These are phyloP conservation scores for Blastomussa wellsi DNA, from an alignment of 92 coral and sea anemone genomes.

Conservation along the genomic window DNA sequence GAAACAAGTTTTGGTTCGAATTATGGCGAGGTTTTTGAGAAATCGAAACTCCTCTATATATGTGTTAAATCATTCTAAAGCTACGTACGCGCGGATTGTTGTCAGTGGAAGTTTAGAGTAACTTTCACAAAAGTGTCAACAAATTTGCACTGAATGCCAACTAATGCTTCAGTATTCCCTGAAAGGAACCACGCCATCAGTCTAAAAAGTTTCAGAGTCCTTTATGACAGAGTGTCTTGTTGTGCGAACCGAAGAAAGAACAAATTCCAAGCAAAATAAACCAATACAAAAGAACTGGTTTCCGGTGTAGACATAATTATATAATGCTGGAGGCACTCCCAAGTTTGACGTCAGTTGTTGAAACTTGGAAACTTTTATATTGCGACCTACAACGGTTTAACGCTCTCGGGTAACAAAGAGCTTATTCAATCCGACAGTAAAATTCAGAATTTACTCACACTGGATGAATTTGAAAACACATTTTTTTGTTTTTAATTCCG, in stretches of 20 bases:
- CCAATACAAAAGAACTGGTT: neutral
- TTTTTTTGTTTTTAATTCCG: no score
- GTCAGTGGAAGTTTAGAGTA: no score
- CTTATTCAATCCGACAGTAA: neutral
- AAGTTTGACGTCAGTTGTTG: neutral
- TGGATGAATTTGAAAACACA: neutral
- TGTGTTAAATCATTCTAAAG: no score
- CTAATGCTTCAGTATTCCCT: no score
- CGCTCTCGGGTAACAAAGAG: no score
- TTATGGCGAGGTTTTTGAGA: no score
- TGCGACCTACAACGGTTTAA: no score
- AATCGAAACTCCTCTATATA: no score
- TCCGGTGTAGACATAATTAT: neutral
- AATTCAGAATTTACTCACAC: neutral
- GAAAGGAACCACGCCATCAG: neutral
- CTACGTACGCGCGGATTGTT: no score
- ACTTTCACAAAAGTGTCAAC: no score
- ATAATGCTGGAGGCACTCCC: neutral
- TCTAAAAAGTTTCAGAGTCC: neutral
- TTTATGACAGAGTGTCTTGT: neutral
- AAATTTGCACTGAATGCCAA: no score
- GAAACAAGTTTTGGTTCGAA: no score
- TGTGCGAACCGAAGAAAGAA: neutral
- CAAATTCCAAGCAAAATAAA: neutral
- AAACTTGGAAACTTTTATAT: neutral